A percentile compares a stretch with the other conserved stretches of the same genome.
phyloP scores from a whole-genome alignment of 2,888 invertebrate species.

The Torymus auratus region DNA sequence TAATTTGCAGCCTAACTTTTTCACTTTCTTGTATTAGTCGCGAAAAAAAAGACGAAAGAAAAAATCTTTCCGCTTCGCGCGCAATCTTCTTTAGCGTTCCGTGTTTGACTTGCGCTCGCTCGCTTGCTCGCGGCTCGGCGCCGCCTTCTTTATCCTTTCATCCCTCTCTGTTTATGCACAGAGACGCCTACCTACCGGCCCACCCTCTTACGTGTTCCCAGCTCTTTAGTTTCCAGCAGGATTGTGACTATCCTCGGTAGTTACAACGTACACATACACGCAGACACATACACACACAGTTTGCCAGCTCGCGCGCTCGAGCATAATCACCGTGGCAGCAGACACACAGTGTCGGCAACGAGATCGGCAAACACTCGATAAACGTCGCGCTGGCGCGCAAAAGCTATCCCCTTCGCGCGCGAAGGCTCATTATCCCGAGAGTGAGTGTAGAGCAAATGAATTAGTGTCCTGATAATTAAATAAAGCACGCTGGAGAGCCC shows the following conservation, averaged over 20 bases:
- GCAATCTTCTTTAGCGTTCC: no score
- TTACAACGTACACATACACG: conserved; percentile 34
- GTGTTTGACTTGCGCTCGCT: no score
- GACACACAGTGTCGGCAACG: conserved; percentile 54
- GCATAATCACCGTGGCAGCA: conserved; percentile 63
- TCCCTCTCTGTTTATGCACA: no score
- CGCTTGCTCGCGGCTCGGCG: no score
- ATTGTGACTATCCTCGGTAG: conserved; percentile 44
- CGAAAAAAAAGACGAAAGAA: no score
- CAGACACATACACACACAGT: conserved; percentile 52
- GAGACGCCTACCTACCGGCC: no score
- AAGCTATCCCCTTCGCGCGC: conserved; percentile 13
- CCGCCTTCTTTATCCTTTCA: no score
- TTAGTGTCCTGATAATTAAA: conserved; percentile 21
- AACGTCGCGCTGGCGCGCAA: conserved; percentile 38
- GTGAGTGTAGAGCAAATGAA: conserved; percentile 25
- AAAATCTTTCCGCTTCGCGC: no score
- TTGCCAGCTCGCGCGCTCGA: conserved; percentile 62
- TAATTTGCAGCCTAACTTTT: no score
- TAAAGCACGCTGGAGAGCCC: neutral
- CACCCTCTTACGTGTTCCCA: neutral
- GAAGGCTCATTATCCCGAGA: conserved; percentile 35
- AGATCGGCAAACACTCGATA: conserved; percentile 62
- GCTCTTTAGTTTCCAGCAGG: neutral
- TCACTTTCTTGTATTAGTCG: no score